Conservation (phyloP, 2,888 invertebrate species). For the Agapostemon virescens region DNA sequence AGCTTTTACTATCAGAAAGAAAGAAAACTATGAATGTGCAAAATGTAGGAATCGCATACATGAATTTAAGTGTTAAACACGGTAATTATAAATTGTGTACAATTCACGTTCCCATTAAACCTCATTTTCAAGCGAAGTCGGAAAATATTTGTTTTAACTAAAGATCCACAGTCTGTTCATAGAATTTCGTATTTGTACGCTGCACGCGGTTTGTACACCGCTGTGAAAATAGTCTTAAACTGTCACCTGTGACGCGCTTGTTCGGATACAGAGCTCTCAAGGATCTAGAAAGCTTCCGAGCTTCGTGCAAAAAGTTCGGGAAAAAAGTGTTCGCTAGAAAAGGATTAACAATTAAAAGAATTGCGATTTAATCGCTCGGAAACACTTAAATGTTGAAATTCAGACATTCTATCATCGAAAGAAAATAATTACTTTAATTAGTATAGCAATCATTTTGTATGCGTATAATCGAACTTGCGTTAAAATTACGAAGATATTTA, state of each 20-base stretch:
- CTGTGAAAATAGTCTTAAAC: not conserved
- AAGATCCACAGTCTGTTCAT: not conserved
- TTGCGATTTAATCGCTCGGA: not conserved
- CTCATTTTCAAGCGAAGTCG: not conserved
- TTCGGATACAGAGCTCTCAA: not conserved
- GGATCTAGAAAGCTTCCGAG: slow-evolving; percentile 13
- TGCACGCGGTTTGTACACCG: not conserved
- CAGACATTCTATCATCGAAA: not conserved
- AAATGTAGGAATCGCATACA: too few relatives aligned
- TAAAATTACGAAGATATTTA: too few relatives aligned
- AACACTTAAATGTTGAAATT: not conserved
- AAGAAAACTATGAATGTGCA: too few relatives aligned
- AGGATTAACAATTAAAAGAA: not conserved
- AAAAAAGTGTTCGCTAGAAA: not conserved
- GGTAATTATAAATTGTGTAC: not conserved
- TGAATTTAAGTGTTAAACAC: too few relatives aligned
- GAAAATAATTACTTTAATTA: too few relatives aligned
- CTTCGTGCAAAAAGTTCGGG: not conserved
- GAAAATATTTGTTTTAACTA: not conserved
- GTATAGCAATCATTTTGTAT: too few relatives aligned
- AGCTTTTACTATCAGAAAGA: too few relatives aligned
- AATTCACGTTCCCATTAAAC: not conserved
- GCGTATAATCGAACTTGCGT: not conserved
- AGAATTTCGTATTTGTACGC: not conserved
- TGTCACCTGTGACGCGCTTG: slow-evolving; percentile 6